Base-by-base conservation (phyloP, 2,797 vertebrate species). In the Florisuga fusca region DNA sequence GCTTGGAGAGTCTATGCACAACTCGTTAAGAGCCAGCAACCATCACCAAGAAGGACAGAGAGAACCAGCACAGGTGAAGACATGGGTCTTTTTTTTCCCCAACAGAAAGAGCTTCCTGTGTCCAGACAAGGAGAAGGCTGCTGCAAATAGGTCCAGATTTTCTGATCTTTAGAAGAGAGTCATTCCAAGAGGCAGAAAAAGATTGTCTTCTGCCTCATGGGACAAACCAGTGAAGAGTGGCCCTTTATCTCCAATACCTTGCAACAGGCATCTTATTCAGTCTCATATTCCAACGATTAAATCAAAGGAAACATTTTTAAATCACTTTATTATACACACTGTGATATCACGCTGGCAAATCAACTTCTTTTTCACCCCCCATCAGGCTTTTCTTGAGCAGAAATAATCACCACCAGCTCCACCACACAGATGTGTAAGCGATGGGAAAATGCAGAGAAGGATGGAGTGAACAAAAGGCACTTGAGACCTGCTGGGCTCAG, bases 401-500 rank as follows among this genome's bases (percentile, higher is more conserved):
- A 91, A 91, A 58, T 73, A 91, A 83, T 72, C 79, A 84, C 10
- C 58, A 53, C 7, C 72, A 89, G 62, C 79, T 91, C 87, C 73
- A 76, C 16, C 62, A 77, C 64, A 79, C 77, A 82, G 80, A 93
- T 74, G 51, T 54, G 19, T 9, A 43, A 75, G 86, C 0, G 1
- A 82, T 93, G 94, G 91, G 91, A 94, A 96, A 90, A 88, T 2
- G 15, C 69, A 90, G 69, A 76, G 82, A 43, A 94, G 75, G 29
- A 43, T 64, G 83, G 21, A 79, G 20, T 13, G 80, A 96, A 96
- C 91, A 95, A 96, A 96, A 90, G 95, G 46, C 72, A 72, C 50
- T 45, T 85, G 50, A 89, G 66, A 66, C 76, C 87, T 91, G 89
- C 92, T 95, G 95, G 87, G 94, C 84, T 94, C 89, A 94, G 80